Conservation (phyloP, 1,140 invertebrate species). For the Pseudomyrmex pallidus region DNA sequence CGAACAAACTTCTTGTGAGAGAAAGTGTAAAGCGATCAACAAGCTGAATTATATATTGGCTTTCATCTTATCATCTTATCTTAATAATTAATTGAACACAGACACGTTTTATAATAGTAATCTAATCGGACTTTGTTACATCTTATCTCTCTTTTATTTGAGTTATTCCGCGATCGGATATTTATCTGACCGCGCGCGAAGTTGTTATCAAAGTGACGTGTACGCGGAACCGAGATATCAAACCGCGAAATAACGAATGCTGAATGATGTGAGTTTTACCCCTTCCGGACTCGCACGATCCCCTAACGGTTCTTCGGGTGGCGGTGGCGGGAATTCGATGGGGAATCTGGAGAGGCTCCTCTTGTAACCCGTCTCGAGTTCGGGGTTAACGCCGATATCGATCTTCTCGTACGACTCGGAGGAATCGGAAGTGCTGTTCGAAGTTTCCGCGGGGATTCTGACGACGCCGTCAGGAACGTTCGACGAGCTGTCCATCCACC, state of each 20-base stretch:
- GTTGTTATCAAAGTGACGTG: conserved; percentile 17
- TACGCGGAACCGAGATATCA: background rate
- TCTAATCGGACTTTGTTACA: background rate
- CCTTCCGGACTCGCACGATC: conserved; percentile 92
- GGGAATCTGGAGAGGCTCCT: conserved; percentile 77
- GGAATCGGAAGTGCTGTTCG: conserved; percentile 80
- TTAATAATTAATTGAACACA: background rate
- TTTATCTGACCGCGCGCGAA: conserved; percentile 32
- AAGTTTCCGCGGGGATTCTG: conserved; percentile 77
- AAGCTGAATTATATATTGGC: background rate
- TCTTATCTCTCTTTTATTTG: conserved; percentile 8
- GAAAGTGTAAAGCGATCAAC: background rate
- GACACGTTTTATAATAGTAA: conserved; percentile 2
- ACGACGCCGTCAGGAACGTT: conserved; percentile 83
- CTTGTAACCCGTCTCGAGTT: conserved; percentile 53
- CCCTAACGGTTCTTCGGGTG: conserved; percentile 87
- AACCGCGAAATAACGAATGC: conserved; percentile 44
- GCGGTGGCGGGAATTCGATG: conserved; percentile 77
- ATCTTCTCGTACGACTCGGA: conserved; percentile 80
- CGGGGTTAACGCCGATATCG: conserved; percentile 76
- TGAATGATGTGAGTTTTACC: conserved; percentile 76
- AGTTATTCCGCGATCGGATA: conserved; percentile 23
- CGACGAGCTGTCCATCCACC: conserved; percentile 86
- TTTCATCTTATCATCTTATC: background rate
- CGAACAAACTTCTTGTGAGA: background rate